phyloP scores from a whole-genome alignment of 2,888 invertebrate species.

The Neuroscelio doddi region DNA sequence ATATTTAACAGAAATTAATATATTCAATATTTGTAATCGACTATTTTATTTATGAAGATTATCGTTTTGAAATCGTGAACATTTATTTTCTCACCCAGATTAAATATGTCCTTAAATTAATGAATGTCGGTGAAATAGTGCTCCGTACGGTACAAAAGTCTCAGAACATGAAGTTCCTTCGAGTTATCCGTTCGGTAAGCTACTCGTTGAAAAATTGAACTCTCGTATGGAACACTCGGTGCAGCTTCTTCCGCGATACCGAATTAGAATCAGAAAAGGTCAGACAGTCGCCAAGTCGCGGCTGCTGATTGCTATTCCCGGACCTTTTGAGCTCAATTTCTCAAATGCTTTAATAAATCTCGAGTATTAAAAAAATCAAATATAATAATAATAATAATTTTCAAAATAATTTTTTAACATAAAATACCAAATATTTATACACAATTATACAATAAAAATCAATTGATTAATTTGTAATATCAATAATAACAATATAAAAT shows the following conservation, averaged over 20 bases:
- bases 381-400: neutral
- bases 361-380: neutral
- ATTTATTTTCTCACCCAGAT: no score
- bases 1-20: no score
- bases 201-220: conserved; percentile 45
- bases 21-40: no score
- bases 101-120: no score
- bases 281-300: conserved; percentile 63
- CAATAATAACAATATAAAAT: no score
- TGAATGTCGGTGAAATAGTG: neutral
- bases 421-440: no score
- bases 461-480: no score
- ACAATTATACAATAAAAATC: no score
- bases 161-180: conserved; percentile 7
- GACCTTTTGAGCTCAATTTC: conserved; percentile 38
- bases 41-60: no score
- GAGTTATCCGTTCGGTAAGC: conserved; percentile 14
- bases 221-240: conserved; percentile 48
- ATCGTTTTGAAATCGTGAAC: no score
- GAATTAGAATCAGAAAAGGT: conserved; percentile 68
- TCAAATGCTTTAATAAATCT: conserved; percentile 14
- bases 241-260: conserved; percentile 59
- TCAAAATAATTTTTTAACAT: neutral
- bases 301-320: conserved; percentile 39
- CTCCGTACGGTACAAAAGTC: neutral